Conservation (phyloP, 2,888 invertebrate genomes). For the Lepidonotus clava region DNA sequence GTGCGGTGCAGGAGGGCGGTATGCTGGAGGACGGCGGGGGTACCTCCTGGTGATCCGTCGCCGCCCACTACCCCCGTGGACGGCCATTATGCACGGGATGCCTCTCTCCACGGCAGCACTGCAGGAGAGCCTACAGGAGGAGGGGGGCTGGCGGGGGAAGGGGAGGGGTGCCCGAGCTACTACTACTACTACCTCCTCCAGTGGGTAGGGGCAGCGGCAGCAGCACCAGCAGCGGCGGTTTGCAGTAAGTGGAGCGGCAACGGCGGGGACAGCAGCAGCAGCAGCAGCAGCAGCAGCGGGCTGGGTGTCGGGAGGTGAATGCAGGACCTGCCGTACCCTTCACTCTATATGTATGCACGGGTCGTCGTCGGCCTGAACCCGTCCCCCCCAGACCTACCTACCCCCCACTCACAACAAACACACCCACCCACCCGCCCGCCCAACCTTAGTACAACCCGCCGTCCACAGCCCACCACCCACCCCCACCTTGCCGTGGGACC, state of each 20-base stretch:
- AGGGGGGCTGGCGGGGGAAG: not conserved
- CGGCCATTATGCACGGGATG: conserved; percentile 17
- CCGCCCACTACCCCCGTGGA: too few species aligned
- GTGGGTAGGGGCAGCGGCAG: not conserved
- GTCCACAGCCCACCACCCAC: not conserved
- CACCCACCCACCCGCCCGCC: not conserved
- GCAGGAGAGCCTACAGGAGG: conserved; percentile 30
- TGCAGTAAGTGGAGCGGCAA: not conserved
- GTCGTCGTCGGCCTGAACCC: too few species aligned
- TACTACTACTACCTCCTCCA: not conserved
- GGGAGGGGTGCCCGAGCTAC: not conserved
- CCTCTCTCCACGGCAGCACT: not conserved
- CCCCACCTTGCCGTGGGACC: too few species aligned
- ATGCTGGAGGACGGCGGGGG: not conserved
- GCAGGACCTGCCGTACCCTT: conserved; percentile 11
- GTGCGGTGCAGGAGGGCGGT: too few species aligned
- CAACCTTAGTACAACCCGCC: not conserved
- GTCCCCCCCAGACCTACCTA: not conserved
- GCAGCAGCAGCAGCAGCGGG: not conserved
- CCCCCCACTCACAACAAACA: not conserved
- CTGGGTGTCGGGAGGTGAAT: too few species aligned
- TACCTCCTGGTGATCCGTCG: not conserved
- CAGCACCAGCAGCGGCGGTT: not conserved
- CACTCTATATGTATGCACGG: too few species aligned
- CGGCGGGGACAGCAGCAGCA: conserved; percentile 16